Conservation (phyloP, 1,140 invertebrate genomes). For the Cherax quadricarinatus region DNA sequence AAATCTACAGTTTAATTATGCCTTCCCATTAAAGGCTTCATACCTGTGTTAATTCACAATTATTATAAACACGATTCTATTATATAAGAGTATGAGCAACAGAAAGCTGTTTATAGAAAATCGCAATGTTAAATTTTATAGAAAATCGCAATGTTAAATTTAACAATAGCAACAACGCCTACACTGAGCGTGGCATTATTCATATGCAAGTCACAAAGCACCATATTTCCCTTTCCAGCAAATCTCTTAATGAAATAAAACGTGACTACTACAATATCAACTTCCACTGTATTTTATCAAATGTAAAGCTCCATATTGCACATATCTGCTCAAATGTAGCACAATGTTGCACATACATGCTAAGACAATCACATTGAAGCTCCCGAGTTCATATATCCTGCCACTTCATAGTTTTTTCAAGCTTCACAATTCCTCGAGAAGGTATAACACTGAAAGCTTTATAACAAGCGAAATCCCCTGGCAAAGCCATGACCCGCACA, state of each 20-base stretch:
- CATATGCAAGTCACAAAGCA: background rate
- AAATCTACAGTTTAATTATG: too few species aligned
- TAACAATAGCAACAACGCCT: too few species aligned
- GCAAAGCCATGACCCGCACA: conserved; percentile 39
- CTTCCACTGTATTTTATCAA: background rate
- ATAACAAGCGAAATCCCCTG: conserved; percentile 12
- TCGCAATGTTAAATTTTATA: too few species aligned
- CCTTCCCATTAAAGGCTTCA: too few species aligned
- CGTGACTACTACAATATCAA: background rate
- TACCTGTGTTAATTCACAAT: too few species aligned
- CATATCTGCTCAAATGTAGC: background rate
- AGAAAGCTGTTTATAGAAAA: too few species aligned
- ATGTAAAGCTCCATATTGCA: background rate
- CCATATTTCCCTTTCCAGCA: background rate
- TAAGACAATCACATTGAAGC: too few species aligned
- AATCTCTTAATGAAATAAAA: background rate
- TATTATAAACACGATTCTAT: too few species aligned
- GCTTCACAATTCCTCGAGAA: conserved; percentile 4
- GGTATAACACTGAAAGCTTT: background rate
- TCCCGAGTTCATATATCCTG: too few species aligned
- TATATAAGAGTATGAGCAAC: too few species aligned
- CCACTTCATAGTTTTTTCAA: background rate
- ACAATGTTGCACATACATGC: conserved; percentile 19
- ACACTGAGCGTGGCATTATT: too few species aligned
- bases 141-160: too few species aligned